Base-by-base conservation (phyloP, 2,113 vertebrate genomes). In the Zapornia atra region DNA sequence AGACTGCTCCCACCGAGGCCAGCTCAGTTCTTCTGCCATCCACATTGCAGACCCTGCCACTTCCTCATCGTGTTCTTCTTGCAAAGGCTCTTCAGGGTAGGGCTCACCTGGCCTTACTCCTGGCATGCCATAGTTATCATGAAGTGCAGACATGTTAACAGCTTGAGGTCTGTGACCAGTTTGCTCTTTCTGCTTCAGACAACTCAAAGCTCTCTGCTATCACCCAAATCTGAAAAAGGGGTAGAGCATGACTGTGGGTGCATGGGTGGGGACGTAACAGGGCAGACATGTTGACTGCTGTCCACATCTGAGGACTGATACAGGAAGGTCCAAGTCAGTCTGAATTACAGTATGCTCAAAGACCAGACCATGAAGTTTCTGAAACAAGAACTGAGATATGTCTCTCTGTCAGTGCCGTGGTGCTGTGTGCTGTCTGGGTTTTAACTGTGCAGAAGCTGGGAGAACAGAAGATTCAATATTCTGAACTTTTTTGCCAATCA, bases 361-460 rank as follows among this genome's bases (percentile, higher is more conserved):
- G 71, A 57, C 8, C 36, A 38, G 22, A 31, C 28, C 44, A 20
- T 59, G 65, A 68, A 48, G 18, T n/a, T 77, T n/a, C 44, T 50
- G 28, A 31, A 82, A 36, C 5, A 34, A 60, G 26, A 54, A 59
- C 54, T 7, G 24, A 60, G 64, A 36, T 11, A 13, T 14, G 12
- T 19, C 29, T 33, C 36, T 31, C 51, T 83, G n/a, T 11, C 1
- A 1, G 15, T 38, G 26, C 26, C 6, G 2, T 20, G 26, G 11
- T 38, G 24, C 20, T 53, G 33, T 8, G 17, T 38, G 50, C 24
- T 4, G 0, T 7, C 44, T 48, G n/a, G 8, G 18, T 34, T 82
- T 66, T 33, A 61, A 29, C 11, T 0, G 0, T 10, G 10, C 22
- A 61, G 70, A 21, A 72, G 56, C 8, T 2, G 0, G 38, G 4